Base-by-base conservation (phyloP, 2,797 vertebrate species). In the Harpagifer antarcticus region DNA sequence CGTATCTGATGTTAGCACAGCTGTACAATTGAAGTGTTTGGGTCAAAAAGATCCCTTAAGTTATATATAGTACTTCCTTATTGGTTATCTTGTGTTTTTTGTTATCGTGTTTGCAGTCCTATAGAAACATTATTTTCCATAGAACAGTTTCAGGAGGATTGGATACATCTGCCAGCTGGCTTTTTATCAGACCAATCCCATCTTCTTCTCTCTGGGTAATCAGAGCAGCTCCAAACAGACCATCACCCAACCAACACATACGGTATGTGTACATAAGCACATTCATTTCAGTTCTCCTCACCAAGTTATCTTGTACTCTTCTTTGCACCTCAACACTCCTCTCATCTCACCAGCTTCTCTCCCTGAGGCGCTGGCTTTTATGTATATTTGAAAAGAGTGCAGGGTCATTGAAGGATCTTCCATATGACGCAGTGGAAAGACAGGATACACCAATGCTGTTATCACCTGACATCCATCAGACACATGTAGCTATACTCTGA, bases 381-480 rank as follows among this genome's bases (percentile, higher is more conserved):
- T 10, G 63, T 66, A 17, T 53, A 50, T 61, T 31, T 42, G 52
- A 20, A 43, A 37, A 61, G 33, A 65, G 47, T 15, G 42, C 27
- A 43, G 33, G 14, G 37, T 68, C 23, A 23, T 42, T 72, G 63
- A 37, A 66, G 49, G 68, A 68, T 77, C 43, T 50, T 52, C 54
- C 3, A 27, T 54, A 50, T 71, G 40, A 27, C 68, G 48, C 31
- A 44, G 47, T 60, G 50, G 8, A 45, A 45, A 48, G 16, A 58
- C 14, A 17, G 7, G 60, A 63, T 23, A 27, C 3, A 16, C 53
- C 3, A 9, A 27, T 52, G 4, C 19, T 17, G 3, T 64, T 60
- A n/a, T 76, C 65, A 33, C 33, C 71, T 76, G 64, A 75, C 79
- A 85, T 45, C 81, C 72, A 76, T 82, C 80, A 82, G 66, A 76